Evolutionary conservation across 2,888 invertebrate species (phyloP).

Genomic region (Pristionchus maxplancki): DNA sequence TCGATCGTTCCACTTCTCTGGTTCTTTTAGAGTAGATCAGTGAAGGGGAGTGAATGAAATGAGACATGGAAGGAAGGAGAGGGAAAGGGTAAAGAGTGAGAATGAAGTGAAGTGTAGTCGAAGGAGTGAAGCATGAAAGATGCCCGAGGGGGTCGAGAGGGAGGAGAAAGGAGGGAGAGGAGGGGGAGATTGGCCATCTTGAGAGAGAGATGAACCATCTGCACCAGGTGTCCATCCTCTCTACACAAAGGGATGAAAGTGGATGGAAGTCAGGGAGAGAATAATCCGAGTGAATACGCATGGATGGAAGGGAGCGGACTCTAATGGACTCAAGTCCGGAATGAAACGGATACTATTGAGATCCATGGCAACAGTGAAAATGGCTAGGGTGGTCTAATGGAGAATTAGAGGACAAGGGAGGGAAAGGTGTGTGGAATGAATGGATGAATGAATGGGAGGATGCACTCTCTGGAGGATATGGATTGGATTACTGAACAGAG

Average conservation of each 20-base stretch:
- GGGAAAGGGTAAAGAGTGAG: constrained; percentile 36
- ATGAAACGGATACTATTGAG: not conserved
- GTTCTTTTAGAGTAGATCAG: too few relatives aligned
- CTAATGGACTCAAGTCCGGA: not conserved
- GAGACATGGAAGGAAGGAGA: constrained; percentile 7
- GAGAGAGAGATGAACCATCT: constrained; percentile 43
- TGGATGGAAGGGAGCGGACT: constrained; percentile 9
- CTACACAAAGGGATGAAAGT: not conserved
- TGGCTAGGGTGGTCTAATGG: not conserved
- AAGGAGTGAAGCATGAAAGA: constrained; percentile 40
- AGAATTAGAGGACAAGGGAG: not conserved
- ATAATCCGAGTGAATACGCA: constrained; percentile 26
- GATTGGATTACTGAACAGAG: constrained; percentile 52
- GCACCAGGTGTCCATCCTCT: constrained; percentile 43
- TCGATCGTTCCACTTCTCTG: not conserved
- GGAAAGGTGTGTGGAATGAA: constrained; percentile 9
- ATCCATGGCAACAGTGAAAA: not conserved
- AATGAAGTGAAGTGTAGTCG: constrained; percentile 40
- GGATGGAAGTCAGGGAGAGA: constrained; percentile 34
- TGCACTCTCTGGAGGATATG: constrained; percentile 51
- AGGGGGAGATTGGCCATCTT: constrained; percentile 36
- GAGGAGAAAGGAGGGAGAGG: not conserved
- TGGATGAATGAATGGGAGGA: constrained; percentile 31
- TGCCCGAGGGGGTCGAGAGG: constrained; percentile 28
- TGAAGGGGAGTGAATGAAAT: constrained; percentile 10